Base-by-base conservation (phyloP, 2,113 vertebrate species). In the Albula goreensis region DNA sequence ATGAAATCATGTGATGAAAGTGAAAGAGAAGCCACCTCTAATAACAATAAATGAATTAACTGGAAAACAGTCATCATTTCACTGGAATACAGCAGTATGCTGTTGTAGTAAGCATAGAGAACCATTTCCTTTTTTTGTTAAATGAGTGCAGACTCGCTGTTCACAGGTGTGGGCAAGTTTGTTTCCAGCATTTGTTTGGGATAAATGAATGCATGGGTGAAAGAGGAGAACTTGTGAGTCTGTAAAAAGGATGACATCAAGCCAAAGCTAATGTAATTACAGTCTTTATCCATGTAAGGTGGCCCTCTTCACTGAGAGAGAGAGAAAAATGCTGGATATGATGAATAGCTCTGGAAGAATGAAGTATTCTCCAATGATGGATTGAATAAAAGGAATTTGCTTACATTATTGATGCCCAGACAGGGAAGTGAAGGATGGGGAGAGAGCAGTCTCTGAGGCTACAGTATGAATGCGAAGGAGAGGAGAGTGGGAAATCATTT, bases 301-400 rank as follows among this genome's bases (percentile, higher is more conserved):
- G 86, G 60, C 57, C 66, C 83, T 87, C 86, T 86, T 85, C 80
- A 84, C 88, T 88, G 70, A 82, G 81, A 78, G 50, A 41, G 78
- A 57, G 41, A 84, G 85, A 85, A 49, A 89, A 83, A 89, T 78
- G 53, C 86, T 85, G 81, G 22, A 85, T 52, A 85, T 89, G 90
- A 91, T 91, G 87, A 89, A 91, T 88, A 88, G 88, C 86, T 85
- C 88, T 81, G 78, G 77, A 86, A 87, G 88, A 89, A 91, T 90
- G 88, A 91, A 90, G 86, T 85, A 85, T 85, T 83, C 78, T 87
- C 57, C 88, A 88, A 85, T 85, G 83, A 91, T 91, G 82, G 85
- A 89, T 89, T 87, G 80, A 89, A 88, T 89, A 88, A 88, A 90
- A 87, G 85, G 79, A 87, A 90, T 90, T 89, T 82, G 80, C 88